A percentile compares a stretch with the other conserved stretches of the same genome.
Conservation (phyloP, 2,888 invertebrate genomes). For the Drosophila lacicola region DNA sequence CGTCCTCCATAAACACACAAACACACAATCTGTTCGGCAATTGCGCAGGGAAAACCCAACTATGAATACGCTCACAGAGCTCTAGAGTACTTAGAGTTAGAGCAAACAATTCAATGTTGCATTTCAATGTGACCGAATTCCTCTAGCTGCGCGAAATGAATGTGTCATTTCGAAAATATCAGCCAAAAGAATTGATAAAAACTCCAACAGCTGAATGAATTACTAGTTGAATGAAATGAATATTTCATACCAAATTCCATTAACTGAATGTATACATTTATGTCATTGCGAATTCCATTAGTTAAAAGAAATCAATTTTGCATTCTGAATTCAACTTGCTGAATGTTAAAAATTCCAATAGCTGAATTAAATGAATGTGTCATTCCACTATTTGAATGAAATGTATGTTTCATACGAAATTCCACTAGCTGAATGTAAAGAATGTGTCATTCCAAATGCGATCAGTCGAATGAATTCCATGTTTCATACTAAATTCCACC, state of each 20-base stretch:
- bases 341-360: too few species aligned
- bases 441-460: too few species aligned
- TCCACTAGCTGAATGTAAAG: neutral
- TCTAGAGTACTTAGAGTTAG: neutral
- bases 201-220: neutral
- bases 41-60: slow-evolving; percentile 1
- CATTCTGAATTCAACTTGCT: too few species aligned
- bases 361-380: too few species aligned
- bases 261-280: neutral
- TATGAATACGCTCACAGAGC: slow-evolving; percentile 30
- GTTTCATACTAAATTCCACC: neutral
- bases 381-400: too few species aligned
- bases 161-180: neutral
- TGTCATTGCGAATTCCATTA: neutral
- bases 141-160: too few species aligned
- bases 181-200: too few species aligned
- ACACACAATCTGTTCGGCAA: slow-evolving; percentile 14
- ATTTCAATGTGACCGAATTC: neutral
- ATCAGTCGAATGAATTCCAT: too few species aligned
- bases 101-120: neutral
- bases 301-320: too few species aligned
- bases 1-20: slow-evolving; percentile 61
- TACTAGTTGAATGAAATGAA: neutral
- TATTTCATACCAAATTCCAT: too few species aligned
- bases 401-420: neutral